Conservation (phyloP, 2,113 vertebrate genomes). For the Corydoras sp. region DNA sequence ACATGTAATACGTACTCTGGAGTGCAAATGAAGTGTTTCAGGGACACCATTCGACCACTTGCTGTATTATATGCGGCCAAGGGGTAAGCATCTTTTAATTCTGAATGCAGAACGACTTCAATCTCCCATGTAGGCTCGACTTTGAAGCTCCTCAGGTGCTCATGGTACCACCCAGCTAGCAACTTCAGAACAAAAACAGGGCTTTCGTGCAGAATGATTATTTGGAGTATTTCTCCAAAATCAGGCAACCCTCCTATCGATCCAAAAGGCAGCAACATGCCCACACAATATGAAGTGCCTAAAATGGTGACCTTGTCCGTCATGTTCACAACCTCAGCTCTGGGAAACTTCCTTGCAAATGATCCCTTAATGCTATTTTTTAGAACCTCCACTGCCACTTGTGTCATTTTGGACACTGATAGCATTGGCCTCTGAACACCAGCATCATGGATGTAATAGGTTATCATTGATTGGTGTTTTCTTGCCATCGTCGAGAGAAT, state of each 20-base stretch:
- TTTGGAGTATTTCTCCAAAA: constrained; percentile 43
- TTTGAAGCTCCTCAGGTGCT: constrained; percentile 46
- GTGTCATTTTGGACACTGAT: too few relatives aligned
- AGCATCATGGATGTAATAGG: too few relatives aligned
- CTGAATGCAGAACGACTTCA: constrained; percentile 36
- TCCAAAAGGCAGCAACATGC: constrained; percentile 40
- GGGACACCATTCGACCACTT: constrained; percentile 32
- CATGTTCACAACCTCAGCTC: neutral
- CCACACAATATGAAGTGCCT: constrained; percentile 21
- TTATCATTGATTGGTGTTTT: too few relatives aligned
- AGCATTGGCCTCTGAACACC: too few relatives aligned
- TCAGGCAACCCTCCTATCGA: constrained; percentile 42
- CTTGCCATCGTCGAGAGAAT: too few relatives aligned
- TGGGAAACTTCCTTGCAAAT: neutral
- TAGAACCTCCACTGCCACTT: too few relatives aligned
- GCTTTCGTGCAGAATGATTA: constrained; percentile 34
- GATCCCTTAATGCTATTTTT: neutral
- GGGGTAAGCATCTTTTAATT: constrained; percentile 40
- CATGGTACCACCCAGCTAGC: constrained; percentile 42
- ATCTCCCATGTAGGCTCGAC: constrained; percentile 28
- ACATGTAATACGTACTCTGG: constrained; percentile 30
- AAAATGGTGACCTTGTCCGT: neutral
- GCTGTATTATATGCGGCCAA: constrained; percentile 29
- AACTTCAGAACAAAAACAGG: constrained; percentile 38
- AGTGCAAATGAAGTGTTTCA: constrained; percentile 39